Evolutionary conservation across 2,888 invertebrate genomes (phyloP), one percentile per base, ranked within the genome.

Genomic region (Seladonia tumulorum): DNA sequence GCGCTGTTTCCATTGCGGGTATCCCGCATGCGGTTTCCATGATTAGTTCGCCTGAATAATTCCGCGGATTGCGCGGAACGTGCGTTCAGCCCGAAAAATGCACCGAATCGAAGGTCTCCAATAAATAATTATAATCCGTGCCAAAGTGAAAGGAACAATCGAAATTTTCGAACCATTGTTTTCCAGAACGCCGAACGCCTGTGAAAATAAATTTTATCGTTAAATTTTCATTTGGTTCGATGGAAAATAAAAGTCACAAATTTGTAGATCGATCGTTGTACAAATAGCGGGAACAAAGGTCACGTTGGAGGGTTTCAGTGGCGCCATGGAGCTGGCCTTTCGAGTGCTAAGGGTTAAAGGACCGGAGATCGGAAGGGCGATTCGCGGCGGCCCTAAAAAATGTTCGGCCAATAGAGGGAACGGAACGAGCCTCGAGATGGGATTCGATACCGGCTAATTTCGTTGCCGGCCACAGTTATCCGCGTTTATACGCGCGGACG

Each of bases 401-500:
- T 35, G 2, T 35, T 35, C 29, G 63, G 4, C 60, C 68, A 22
- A 53, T 73, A 29, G 3, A 5, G 22, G 39, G 29, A 57, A 60
- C 42, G 71, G 42, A 79, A 73, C 60, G n/a, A 79, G 45, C 45
- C 45, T 29, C 29, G n/a, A 35, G 8, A n/a, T 39, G 8, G 68
- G 22, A 49, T 63, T 66, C 83, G 70, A 53, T 72, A 76, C 49
- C 35, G 71, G 53, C 35, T 63, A 83, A 81, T 83, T 83, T 66
- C 71, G 63, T 53, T 39, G 14, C n/a, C 72, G 25, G 60, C 49
- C 45, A 68, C 75, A 49, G 12, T 25, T 81, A 68, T 72, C 63
- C 45, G 47, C 70, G 76, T n/a, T 29, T 49, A n/a, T 60, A 66
- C 63, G 81, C 22, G 39, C 14, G 66, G 45, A 78, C 72, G 49